Evolutionary conservation across 2,797 vertebrate genomes (phyloP).

Genomic region (Acipenser oxyrinchus): DNA sequence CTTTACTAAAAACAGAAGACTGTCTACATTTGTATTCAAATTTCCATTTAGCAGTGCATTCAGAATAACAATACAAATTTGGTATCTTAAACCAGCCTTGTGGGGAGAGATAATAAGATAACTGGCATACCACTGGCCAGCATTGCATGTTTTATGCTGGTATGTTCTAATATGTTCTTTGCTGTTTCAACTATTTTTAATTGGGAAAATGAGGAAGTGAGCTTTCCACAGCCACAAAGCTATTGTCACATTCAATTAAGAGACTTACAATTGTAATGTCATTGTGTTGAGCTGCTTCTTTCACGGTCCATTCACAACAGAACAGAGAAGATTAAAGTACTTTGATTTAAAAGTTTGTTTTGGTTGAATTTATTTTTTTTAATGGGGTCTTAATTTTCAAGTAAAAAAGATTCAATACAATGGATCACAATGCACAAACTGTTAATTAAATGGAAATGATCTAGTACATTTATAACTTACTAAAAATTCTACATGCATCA

Average conservation of each 20-base stretch:
- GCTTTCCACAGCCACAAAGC: conserved; percentile 12
- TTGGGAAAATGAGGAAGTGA: conserved; percentile 4
- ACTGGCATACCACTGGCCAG: neutral
- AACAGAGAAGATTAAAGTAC: conserved; percentile 19
- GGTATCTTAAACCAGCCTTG: neutral
- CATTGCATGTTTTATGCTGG: neutral
- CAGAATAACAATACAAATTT: neutral
- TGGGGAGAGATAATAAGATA: neutral
- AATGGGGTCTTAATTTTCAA: conserved; percentile 10
- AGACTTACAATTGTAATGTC: conserved; percentile 11
- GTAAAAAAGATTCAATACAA: conserved; percentile 15
- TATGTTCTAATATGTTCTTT: neutral
- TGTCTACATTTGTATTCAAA: neutral
- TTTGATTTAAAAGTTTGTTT: conserved; percentile 10
- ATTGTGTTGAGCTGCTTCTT: conserved; percentile 8
- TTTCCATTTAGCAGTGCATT: neutral
- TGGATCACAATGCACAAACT: conserved; percentile 16
- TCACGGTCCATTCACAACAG: conserved; percentile 16
- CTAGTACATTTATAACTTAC: conserved; percentile 9
- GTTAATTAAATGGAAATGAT: conserved; percentile 14
- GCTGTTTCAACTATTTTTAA: conserved; percentile 12
- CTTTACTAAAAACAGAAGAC: neutral
- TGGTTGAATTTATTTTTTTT: conserved; percentile 5
- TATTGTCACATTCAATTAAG: conserved; percentile 18
- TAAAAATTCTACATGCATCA: conserved; percentile 13